A percentile compares a stretch with the other conserved stretches of the same genome.
These are phyloP conservation scores for Andrena camellia DNA, from an alignment of 2,888 invertebrate species.

Conservation along the genomic window DNA sequence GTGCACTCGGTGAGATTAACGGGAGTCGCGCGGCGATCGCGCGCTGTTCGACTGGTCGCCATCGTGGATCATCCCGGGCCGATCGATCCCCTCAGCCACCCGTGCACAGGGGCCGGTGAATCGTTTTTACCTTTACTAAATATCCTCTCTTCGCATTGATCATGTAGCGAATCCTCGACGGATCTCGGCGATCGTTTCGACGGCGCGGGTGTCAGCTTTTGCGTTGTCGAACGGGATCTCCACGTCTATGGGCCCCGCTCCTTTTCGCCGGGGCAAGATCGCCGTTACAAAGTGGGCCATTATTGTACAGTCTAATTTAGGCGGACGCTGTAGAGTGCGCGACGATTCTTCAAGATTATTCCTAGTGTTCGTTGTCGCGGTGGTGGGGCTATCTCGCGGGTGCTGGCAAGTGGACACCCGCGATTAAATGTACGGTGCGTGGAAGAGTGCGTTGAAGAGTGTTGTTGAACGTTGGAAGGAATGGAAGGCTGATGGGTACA, in stretches of 20 bases:
- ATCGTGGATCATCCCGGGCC: slow-evolving; percentile 18
- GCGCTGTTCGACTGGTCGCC: not conserved
- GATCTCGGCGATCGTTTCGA: slow-evolving; percentile 32
- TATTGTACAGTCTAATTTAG: slow-evolving; percentile 66
- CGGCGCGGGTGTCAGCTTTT: slow-evolving; percentile 9
- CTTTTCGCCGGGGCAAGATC: slow-evolving; percentile 20
- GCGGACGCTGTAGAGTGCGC: slow-evolving; percentile 49
- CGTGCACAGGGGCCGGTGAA: slow-evolving; percentile 1
- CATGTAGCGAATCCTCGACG: slow-evolving; percentile 23
- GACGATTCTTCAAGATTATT: slow-evolving; percentile 37
- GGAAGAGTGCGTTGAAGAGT: not conserved
- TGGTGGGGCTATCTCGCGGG: slow-evolving; percentile 1
- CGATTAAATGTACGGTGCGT: not conserved
- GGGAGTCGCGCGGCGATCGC: not conserved
- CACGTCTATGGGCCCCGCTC: not conserved
- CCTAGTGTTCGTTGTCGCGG: slow-evolving; percentile 25
- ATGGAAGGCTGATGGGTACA: no score
- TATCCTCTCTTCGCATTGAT: slow-evolving; percentile 44
- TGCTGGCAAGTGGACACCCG: not conserved
- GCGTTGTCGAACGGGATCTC: not conserved
- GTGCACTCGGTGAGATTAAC: slow-evolving; percentile 2
- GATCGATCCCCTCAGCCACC: slow-evolving; percentile 12
- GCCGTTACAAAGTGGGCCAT: slow-evolving; percentile 67
- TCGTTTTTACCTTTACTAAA: slow-evolving; percentile 51
- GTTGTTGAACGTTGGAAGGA: not conserved